These are phyloP conservation scores for Pasiphila rectangulata DNA, from an alignment of 2,888 invertebrate species.

Conservation along the genomic window DNA sequence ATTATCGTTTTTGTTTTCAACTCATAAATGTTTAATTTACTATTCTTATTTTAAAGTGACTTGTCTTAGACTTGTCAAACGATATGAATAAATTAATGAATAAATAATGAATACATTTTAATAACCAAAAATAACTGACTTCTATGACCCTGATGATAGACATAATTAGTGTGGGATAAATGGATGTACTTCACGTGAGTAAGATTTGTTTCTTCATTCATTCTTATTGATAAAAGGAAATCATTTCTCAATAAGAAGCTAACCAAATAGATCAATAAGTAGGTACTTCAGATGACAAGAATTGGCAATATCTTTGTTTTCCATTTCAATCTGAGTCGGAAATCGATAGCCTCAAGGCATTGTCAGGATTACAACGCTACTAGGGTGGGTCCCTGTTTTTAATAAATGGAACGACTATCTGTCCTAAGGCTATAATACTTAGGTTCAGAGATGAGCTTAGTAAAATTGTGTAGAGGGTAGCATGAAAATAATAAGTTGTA, in stretches of 20 bases:
- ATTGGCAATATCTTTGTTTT: constrained; percentile 69
- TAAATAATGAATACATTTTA: no score
- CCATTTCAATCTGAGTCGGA: constrained; percentile 67
- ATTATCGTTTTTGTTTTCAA: no score
- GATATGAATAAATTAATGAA: no score
- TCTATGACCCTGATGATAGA: no score
- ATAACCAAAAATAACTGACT: no score
- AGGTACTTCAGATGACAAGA: constrained; percentile 42
- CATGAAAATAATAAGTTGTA: no score
- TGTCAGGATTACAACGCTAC: constrained; percentile 53
- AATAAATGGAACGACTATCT: constrained; percentile 53
- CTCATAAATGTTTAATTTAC: no score
- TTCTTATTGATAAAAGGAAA: constrained; percentile 1
- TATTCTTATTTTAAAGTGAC: no score
- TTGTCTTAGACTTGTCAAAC: no score
- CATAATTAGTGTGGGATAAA: no score
- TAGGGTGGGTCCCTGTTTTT: constrained; percentile 53
- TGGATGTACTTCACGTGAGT: no score
- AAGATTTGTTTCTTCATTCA: no score
- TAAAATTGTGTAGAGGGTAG: not conserved
- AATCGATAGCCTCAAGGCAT: constrained; percentile 67
- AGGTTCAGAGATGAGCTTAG: constrained; percentile 10
- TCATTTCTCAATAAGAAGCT: constrained; percentile 3
- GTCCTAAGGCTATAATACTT: constrained; percentile 36
- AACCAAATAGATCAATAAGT: constrained; percentile 30